Evolutionary conservation across 1,140 invertebrate species (phyloP), one percentile per base, ranked within the genome.

Genomic region (Archivesica marissinica): DNA sequence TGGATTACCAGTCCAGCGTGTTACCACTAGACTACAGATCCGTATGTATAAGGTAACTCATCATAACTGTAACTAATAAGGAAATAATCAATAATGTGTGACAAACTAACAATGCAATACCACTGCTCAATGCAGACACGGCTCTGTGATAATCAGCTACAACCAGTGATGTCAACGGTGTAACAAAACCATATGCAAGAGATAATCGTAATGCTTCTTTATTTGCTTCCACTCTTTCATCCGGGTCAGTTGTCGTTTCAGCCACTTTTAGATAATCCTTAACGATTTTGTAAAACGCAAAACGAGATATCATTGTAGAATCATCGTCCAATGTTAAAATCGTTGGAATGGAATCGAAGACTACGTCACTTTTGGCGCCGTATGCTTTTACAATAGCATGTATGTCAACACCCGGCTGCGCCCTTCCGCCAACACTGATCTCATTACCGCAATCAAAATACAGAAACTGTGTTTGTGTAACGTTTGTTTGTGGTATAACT

Each of bases 361-460:
- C 44, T 13, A 79, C 23, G 15, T n/a, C 41, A 28, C 68, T 39
- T 20, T 44, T 23, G 6, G 23, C 44, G 20, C 77, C 41, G 35
- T 47, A 6, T 15, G 38, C 77, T 50, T 50, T 50, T 11, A 79
- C 61, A 0, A 6, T 30, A 15, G 77, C 39, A 0, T 15, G 20
- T 11, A 66, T 30, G 9, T 7, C 17, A 2, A 30, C 25, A 9
- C 38, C 23, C 11, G 56, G 56, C 6, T 50, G 7, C 15, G 61
- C 50, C 77, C 61, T 47, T 0, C 77, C 77, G 25, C 56, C 17
- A 4, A 79, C 33, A 20, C 64, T 13, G 35, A 79, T 23, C 50
- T 79, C 77, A 66, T 25, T 47, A 33, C 77, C 77, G 39, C 77
- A 79, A 23, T 79, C 56, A 20, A 66, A 79, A 39, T 66, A 41